A percentile compares a stretch with the other conserved stretches of the same genome.
These are phyloP conservation scores for Mythimna pallens DNA, from an alignment of 2,888 invertebrate genomes.

Conservation along the genomic window DNA sequence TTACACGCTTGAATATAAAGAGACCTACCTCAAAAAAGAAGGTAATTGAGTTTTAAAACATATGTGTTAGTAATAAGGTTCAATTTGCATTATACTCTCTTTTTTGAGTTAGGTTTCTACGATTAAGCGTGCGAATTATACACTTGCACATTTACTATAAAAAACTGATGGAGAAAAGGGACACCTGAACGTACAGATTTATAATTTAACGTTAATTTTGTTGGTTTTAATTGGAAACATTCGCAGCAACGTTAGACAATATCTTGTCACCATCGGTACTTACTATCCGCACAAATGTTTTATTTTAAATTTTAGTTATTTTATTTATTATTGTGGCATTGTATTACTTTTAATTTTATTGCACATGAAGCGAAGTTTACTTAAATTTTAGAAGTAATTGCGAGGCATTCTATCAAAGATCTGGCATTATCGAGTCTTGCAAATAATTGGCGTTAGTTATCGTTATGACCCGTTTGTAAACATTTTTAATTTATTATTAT, in stretches of 20 bases:
- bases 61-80: too few species aligned
- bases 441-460: conserved; percentile 45
- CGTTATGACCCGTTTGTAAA: conserved; percentile 46
- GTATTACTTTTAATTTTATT: conserved; percentile 76
- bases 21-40: too few species aligned
- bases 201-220: conserved; percentile 28
- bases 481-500: conserved; percentile 59
- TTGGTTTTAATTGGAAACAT: conserved; percentile 53
- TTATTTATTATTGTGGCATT: conserved; percentile 82
- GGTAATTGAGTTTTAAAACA: too few species aligned
- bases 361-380: conserved; percentile 84
- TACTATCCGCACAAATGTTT: conserved; percentile 86
- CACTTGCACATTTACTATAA: background rate
- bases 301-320: conserved; percentile 75
- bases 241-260: conserved; percentile 49
- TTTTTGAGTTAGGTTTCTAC: too few species aligned
- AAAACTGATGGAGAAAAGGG: background rate
- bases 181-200: conserved; percentile 44
- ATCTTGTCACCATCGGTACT: conserved; percentile 79
- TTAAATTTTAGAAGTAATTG: conserved; percentile 77
- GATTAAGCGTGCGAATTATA: background rate
- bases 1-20: too few species aligned
- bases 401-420: conserved; percentile 66
- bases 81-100: too few species aligned
- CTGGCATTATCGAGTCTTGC: conserved; percentile 67